Evolutionary conservation across 2,888 invertebrate species (phyloP), one percentile per base, ranked within the genome.

Genomic region (Patella depressa): DNA sequence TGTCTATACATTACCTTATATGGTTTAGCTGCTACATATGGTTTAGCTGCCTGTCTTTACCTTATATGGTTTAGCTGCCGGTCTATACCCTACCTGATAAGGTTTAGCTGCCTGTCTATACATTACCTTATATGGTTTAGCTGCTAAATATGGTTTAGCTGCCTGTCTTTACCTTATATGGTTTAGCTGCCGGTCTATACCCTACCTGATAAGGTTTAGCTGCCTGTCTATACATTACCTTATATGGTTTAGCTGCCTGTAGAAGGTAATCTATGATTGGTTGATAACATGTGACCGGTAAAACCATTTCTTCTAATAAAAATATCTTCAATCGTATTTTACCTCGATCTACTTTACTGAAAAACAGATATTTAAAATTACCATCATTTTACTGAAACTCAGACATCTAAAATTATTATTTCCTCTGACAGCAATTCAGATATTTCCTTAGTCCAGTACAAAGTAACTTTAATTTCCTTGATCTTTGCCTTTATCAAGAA

Each of bases 281-380:
- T 19, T 78, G 75, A 76, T 87, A 87, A 73, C 85, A 85, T 29
- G 84, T 79, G 0, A 86, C 82, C 2, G 87, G 87, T 53, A 87
- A 79, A 57, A 87, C 85, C 9, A 80, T 76, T 76, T 87, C 87
- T 74, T 87, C 86, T 65, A 82, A 75, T 74, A 87, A 79, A 57
- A 84, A 82, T 0, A 85, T 79, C 59, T 83, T 83, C 12, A 87
- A 74, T 4, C 87, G 80, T 7, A 87, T 79, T 54, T 83, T 85
- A 2, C 86, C 85, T 70, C 83, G 73, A 12, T 85, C 83, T n/a
- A 83, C 78, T 69, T 80, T 81, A 72, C 83, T 83, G 79, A 4
- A 77, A 71, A 59, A 70, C 11, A 24, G 2, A 65, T 65, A 17
- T 65, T 65, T 11, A 65, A 65, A n/a, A 65, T 15, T 53, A 19